Evolutionary conservation across 2,888 invertebrate species (phyloP), one percentile per base, ranked within the genome.

Genomic region (Oscheius myriophilus): DNA sequence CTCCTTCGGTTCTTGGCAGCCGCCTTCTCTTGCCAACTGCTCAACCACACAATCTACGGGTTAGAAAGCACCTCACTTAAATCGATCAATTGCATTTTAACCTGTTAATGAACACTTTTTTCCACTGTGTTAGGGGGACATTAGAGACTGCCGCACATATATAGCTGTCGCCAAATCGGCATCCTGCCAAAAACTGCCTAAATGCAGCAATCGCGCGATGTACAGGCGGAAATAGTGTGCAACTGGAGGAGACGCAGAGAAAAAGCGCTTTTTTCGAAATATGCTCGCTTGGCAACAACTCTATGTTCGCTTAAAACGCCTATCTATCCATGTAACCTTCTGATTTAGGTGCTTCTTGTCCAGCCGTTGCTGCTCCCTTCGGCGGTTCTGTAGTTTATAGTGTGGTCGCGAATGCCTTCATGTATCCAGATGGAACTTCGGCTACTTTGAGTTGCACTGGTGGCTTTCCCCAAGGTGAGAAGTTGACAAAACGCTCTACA

Each of bases 361-460:
- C 57, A 18, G 18, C 42, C 16, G 14, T 57, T 16, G 6, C 57
- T 18, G 18, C 21, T 2, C 26, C 57, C 3, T 57, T 57, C 18
- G 57, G 57, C 18, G 26, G 33, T n/a, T 9, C 14, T n/a, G 33
- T 57, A 7, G 16, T 9, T 16, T 57, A 57, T 16, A 26, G 9
- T n/a, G 2, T 3, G 2, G 18, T 18, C 18, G 23, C 42, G 7
- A 18, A 21, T 18, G 16, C 21, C 12, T 42, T 57, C 18, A 11
- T 26, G 21, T 51, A 53, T 61, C 76, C 76, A 1, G 53, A 72
- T n/a, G 82, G 81, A 14, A 72, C 80, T 11, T 72, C 77, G 7
- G 82, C 78, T 0, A 72, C 71, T 0, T 61, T 82, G 0, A 26
- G 63, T n/a, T 82, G 82, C 67, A 61, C 42, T 21, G 12, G 21